Evolutionary conservation across 2,113 vertebrate species (phyloP), one percentile per base, ranked within the genome.

Genomic region (Rhegmatorhina hoffmannsi): DNA sequence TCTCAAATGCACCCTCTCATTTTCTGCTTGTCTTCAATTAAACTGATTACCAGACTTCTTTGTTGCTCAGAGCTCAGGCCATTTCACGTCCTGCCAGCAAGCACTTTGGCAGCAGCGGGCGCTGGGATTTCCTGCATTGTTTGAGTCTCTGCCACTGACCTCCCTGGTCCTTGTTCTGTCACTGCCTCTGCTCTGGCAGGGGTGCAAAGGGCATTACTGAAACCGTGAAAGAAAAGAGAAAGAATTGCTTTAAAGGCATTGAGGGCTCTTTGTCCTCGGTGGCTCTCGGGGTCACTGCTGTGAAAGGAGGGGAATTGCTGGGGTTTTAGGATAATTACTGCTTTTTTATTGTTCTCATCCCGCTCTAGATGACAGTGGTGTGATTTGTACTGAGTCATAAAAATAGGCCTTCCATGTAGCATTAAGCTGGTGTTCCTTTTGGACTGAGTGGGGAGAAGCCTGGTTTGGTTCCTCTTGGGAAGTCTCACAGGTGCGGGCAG

Each of bases 11-110:
- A 69, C 20, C 2, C 81, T 78, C 25, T 90, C 46, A 47, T 96
- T 93, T 93, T 93, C 80, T 94, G 68, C 92, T 92, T 90, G 90
- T 93, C 92, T 94, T 70, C 92, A 93, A 70, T 96, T 95, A 94
- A 95, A 49, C 63, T 89, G 80, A 94, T 96, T 52, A 92, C 23
- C 90, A 43, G 86, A 33, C 3, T 46, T 31, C 88, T 93, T 94
- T 94, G 88, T 89, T 86, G 62, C 60, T 55, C 4, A 0, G 10
- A 24, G 79, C 66, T 75, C 70, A 24, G 90, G 17, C 50, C 12
- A 1, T 77, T 91, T 49, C 75, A 4, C 47, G 1, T 13, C 83
- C 86, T 86, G 95, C 66, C 90, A 78, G 88, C 76, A 2, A 23
- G 60, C 78, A 10, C 86, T 93, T 84, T 79, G 94, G 88, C 83